These are phyloP conservation scores for Sycophila sp. DNA, from an alignment of 1,140 invertebrate species.

Conservation along the genomic window DNA sequence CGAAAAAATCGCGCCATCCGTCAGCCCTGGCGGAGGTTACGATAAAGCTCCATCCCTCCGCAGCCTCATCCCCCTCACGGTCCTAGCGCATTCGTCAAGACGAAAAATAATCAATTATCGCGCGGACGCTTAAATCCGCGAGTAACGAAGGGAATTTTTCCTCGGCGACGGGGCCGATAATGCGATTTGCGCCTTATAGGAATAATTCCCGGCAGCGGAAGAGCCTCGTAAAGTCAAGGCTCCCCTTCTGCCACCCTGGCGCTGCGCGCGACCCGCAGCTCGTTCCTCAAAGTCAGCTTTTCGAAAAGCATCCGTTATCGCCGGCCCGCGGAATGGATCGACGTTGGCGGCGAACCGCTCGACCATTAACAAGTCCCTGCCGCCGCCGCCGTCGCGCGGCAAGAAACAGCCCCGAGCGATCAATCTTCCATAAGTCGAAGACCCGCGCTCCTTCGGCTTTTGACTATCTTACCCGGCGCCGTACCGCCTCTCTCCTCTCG, in stretches of 20 bases:
- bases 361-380: constrained; percentile 50
- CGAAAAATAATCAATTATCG: constrained; percentile 20
- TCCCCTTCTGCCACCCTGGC: neutral
- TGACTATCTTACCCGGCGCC: constrained; percentile 26
- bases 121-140: neutral
- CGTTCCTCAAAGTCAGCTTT: constrained; percentile 42
- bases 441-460: constrained; percentile 9
- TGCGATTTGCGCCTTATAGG: constrained; percentile 21
- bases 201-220: constrained; percentile 22
- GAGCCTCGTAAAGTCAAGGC: constrained; percentile 15
- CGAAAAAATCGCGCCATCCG: too few species aligned
- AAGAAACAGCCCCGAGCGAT: constrained; percentile 48
- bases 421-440: constrained; percentile 56
- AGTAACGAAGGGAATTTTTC: constrained; percentile 26
- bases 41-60: too few species aligned
- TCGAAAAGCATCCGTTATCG: constrained; percentile 35
- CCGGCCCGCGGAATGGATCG: constrained; percentile 41
- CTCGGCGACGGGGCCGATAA: too few species aligned
- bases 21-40: too few species aligned
- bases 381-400: constrained; percentile 30
- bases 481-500: neutral
- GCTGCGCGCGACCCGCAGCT: neutral
- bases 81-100: constrained; percentile 16
- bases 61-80: too few species aligned
- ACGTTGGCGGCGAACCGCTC: constrained; percentile 48